phyloP scores from a whole-genome alignment of 2,888 invertebrate species.

The Achlya flavicornis region DNA sequence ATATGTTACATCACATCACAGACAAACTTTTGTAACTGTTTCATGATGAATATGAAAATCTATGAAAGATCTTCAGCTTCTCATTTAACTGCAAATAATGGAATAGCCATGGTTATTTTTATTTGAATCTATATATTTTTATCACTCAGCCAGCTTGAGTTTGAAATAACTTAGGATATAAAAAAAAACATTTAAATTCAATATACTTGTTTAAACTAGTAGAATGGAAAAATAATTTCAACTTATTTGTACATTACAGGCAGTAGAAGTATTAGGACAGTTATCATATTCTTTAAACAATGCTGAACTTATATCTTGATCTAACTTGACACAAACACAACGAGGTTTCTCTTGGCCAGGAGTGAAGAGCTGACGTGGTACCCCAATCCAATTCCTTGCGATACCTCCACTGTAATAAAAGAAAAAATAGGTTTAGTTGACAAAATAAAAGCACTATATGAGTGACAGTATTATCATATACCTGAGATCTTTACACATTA shows the following conservation, averaged over 20 bases:
- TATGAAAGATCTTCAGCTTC: too few species aligned
- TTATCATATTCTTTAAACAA: constrained; percentile 86
- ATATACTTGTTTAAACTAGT: too few species aligned
- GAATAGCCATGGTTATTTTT: too few species aligned
- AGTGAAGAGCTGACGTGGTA: constrained; percentile 92
- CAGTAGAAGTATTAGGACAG: constrained; percentile 82
- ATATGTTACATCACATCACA: too few species aligned
- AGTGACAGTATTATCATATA: too few species aligned
- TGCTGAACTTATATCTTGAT: constrained; percentile 69
- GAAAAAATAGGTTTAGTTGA: constrained; percentile 12
- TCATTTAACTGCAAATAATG: too few species aligned
- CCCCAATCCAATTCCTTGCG: constrained; percentile 93
- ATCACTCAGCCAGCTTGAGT: neutral
- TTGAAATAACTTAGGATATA: neutral
- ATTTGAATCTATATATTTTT: too few species aligned
- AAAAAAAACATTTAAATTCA: neutral
- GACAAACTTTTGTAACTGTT: too few species aligned
- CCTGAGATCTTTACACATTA: too few species aligned
- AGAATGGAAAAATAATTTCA: constrained; percentile 2
- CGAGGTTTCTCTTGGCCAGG: constrained; percentile 86
- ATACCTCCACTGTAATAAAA: constrained; percentile 92
- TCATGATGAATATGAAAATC: too few species aligned
- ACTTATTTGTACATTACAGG: constrained; percentile 72
- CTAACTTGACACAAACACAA: constrained; percentile 91
- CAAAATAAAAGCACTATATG: neutral